Conservation (phyloP, 2,113 vertebrate genomes). For the Donacobius atricapilla region DNA sequence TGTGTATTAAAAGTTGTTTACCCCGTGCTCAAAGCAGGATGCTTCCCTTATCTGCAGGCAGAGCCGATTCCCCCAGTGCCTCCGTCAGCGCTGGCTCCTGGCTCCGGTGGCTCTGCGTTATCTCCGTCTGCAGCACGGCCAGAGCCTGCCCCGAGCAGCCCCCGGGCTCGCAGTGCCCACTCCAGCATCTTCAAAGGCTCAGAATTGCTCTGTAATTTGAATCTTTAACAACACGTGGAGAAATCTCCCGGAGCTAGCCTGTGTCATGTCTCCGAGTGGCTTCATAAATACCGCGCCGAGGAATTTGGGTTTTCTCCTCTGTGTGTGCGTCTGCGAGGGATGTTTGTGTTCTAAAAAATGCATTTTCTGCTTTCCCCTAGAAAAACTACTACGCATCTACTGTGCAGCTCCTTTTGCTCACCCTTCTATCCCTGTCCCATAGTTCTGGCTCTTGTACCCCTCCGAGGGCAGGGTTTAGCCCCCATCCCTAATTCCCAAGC, state of each 20-base stretch:
- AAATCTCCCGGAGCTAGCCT: conserved; percentile 21
- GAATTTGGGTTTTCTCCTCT: neutral
- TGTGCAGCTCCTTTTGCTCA: neutral
- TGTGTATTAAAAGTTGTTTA: conserved; percentile 42
- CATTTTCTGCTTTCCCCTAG: neutral
- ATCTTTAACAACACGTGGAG: conserved; percentile 35
- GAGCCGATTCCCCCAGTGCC: conserved; percentile 6
- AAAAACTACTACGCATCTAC: neutral
- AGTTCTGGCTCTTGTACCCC: neutral
- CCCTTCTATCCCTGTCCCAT: neutral
- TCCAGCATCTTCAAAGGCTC: conserved; percentile 10
- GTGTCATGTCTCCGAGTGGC: neutral
- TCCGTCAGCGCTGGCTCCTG: neutral
- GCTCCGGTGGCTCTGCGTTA: conserved; percentile 38
- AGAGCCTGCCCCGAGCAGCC: conserved; percentile 30
- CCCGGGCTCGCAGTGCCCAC: neutral
- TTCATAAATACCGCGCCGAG: conserved; percentile 19
- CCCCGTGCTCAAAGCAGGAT: conserved; percentile 23
- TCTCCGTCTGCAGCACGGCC: conserved; percentile 18
- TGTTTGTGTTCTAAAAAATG: neutral
- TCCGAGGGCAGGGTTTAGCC: neutral
- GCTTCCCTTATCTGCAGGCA: conserved; percentile 53
- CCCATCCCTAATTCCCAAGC: neutral
- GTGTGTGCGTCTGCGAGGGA: neutral
- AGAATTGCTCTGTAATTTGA: conserved; percentile 35